These are phyloP conservation scores for Frankliniella intonsa DNA, from an alignment of 2,888 invertebrate genomes.

Conservation along the genomic window DNA sequence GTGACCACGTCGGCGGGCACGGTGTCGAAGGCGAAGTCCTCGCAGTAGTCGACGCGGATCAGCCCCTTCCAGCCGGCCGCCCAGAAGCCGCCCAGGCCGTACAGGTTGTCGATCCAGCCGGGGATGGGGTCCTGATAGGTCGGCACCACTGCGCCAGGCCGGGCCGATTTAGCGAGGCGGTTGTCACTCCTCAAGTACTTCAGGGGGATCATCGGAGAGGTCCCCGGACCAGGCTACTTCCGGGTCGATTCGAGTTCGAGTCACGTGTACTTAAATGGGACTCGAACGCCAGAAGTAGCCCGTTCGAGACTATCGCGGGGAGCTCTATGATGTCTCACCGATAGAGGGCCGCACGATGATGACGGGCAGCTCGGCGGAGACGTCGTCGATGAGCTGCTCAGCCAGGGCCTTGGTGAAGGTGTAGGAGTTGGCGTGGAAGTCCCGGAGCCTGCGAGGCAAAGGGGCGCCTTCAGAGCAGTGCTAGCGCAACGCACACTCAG, in stretches of 20 bases:
- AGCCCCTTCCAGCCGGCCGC: background rate
- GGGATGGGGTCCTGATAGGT: background rate
- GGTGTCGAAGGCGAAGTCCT: background rate
- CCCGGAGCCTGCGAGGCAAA: no score
- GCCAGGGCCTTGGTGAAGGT: conserved; percentile 6
- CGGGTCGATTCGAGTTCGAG: no score
- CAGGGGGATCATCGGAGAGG: no score
- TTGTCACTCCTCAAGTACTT: no score
- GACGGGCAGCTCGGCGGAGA: background rate
- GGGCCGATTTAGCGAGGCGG: no score
- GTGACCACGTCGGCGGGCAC: background rate
- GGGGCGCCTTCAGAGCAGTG: no score
- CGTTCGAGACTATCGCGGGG: no score
- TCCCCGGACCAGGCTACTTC: no score
- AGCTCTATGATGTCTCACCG: no score
- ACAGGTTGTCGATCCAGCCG: background rate
- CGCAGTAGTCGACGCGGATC: background rate
- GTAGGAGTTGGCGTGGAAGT: background rate
- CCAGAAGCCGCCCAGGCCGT: background rate
- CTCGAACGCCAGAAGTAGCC: no score
- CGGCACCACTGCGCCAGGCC: background rate
- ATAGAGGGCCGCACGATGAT: background rate
- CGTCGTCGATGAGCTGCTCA: background rate
- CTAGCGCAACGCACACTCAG: no score
- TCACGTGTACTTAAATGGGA: no score